Evolutionary conservation across 2,888 invertebrate genomes (phyloP), one percentile per base, ranked within the genome.

Genomic region (Drosophila trichaetosa): DNA sequence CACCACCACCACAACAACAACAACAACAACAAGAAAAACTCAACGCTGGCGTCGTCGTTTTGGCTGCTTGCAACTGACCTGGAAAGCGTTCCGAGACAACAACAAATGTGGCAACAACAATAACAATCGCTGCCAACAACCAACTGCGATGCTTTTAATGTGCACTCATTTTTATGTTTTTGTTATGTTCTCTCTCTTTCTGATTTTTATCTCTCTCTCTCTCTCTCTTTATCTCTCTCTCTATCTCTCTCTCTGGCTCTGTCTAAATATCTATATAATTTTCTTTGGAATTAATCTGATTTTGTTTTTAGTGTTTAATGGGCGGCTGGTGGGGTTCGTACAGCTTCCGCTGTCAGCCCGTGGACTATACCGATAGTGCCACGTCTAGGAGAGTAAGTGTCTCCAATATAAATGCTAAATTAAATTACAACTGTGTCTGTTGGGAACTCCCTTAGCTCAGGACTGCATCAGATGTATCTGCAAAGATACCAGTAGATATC

Each of bases 241-340:
- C 21, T 33, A 33, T 31, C 2, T 53, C 10, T 56, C 18, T 52
- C 8, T 21, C 18, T 71, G 74, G 75, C 49, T 57, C 6, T 59
- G 16, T 31, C 6, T 42, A 3, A 29, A 11, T 51, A 29, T 29
- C 52, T 62, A 21, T 54, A 21, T 51, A 42, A 77, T 64, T 72
- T 64, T 59, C 33, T 80, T 90, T 88, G 89, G 63, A 70, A 91
- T 73, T 88, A 86, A 85, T 92, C 82, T 91, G 79, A 83, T 73
- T 84, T 79, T 79, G 81, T 79, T 94, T 93, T 93, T 94, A 97
- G 97, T 96, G 96, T 94, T 95, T 97, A 94, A 96, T 96, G 96
- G 96, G 96, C 92, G 98, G 98, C 93, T 98, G 98, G 98, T 96
- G 97, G 95, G 95, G 95, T 92, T 96, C 97, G 92, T 98, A 98